Conservation (phyloP, 2,888 invertebrate species). For the Epirrhoe tristata region DNA sequence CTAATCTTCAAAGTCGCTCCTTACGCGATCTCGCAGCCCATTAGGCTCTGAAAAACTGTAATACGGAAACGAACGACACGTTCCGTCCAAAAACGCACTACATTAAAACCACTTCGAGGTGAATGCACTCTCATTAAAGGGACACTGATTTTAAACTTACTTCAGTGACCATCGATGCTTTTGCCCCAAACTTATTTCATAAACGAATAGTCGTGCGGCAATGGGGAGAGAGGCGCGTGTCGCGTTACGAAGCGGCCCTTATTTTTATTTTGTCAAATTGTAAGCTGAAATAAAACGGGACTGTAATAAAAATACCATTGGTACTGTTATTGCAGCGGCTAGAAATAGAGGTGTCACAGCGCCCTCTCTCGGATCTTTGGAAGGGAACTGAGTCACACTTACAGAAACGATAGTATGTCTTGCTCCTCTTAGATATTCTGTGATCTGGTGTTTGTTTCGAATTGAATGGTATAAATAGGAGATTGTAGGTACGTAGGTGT, state of each 20-base stretch:
- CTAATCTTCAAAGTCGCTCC: constrained; percentile 35
- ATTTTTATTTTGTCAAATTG: constrained; percentile 85
- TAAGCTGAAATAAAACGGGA: constrained; percentile 83
- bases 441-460: constrained; percentile 21
- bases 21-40: constrained; percentile 45
- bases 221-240: constrained; percentile 51
- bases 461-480: constrained; percentile 38
- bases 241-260: constrained; percentile 71
- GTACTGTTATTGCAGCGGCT: constrained; percentile 80
- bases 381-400: constrained; percentile 39
- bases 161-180: constrained; percentile 55
- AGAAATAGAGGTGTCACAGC: constrained; percentile 73
- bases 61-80: constrained; percentile 73
- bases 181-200: neutral
- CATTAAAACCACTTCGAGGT: constrained; percentile 70
- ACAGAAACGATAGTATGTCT: constrained; percentile 15
- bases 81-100: constrained; percentile 72
- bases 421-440: constrained; percentile 11
- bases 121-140: constrained; percentile 83
- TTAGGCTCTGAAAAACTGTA: constrained; percentile 54
- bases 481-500: constrained; percentile 40
- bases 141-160: constrained; percentile 67
- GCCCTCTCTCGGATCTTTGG: constrained; percentile 51
- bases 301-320: constrained; percentile 83
- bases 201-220: neutral